phyloP scores from a whole-genome alignment of 1,140 invertebrate genomes.

The Trinorchestia longiramus region DNA sequence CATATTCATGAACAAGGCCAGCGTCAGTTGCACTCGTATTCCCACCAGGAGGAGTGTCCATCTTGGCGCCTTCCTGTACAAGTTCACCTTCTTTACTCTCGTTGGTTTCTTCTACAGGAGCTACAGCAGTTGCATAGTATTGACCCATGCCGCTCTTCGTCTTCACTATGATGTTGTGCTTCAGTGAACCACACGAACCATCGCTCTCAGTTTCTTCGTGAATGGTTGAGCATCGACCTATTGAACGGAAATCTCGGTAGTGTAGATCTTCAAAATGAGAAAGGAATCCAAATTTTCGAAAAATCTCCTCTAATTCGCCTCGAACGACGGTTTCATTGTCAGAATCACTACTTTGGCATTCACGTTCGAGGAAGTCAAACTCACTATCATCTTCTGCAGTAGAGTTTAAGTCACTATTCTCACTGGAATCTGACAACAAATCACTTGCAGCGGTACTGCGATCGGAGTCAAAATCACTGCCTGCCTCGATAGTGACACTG shows the following conservation, averaged over 20 bases:
- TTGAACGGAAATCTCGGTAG: constrained; percentile 24
- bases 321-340: background rate
- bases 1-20: constrained; percentile 32
- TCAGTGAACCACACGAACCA: constrained; percentile 40
- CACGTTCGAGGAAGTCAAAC: constrained; percentile 21
- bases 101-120: constrained; percentile 22
- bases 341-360: constrained; percentile 9
- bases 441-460: background rate
- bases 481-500: constrained; percentile 10
- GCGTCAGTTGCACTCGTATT: background rate
- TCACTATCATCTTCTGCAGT: constrained; percentile 14
- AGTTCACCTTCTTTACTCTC: background rate
- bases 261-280: constrained; percentile 29
- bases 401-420: background rate
- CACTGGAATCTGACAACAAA: background rate
- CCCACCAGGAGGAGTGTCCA: background rate
- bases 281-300: constrained; percentile 16
- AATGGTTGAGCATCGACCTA: constrained; percentile 25
- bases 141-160: constrained; percentile 34
- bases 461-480: background rate
- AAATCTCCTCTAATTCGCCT: constrained; percentile 31
- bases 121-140: constrained; percentile 45
- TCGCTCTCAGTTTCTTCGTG: constrained; percentile 48
- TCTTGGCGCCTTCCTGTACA: background rate
- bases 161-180: constrained; percentile 31